Evolutionary conservation across 2,113 vertebrate species (phyloP).

Genomic region (Scartelaos histophorus): DNA sequence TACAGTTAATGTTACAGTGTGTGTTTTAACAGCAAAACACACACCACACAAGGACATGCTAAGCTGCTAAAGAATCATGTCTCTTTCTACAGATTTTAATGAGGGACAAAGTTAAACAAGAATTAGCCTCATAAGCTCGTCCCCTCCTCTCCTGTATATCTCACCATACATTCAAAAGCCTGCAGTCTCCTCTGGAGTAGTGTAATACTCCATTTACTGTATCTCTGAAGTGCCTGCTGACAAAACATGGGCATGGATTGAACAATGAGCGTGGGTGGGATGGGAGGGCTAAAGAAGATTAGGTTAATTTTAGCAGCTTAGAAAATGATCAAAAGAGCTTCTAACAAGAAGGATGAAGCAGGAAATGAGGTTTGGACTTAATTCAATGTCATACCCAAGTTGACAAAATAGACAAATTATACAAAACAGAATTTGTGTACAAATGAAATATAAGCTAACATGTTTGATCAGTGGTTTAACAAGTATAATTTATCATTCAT

Average conservation of each 20-base stretch:
- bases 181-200: slow-evolving; percentile 11
- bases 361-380: slow-evolving; percentile 43
- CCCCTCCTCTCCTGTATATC: slow-evolving; percentile 42
- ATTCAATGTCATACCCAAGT: slow-evolving; percentile 27
- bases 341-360: slow-evolving; percentile 29
- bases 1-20: no score
- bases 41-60: slow-evolving; percentile 49
- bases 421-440: slow-evolving; percentile 39
- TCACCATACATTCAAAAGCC: slow-evolving; percentile 44
- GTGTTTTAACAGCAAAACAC: slow-evolving; percentile 50
- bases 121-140: slow-evolving; percentile 51
- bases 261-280: slow-evolving; percentile 33
- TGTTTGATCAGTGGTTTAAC: slow-evolving; percentile 8
- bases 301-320: slow-evolving; percentile 48
- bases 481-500: not conserved
- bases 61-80: slow-evolving; percentile 50
- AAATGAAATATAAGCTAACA: slow-evolving; percentile 37
- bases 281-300: slow-evolving; percentile 36
- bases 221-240: not conserved
- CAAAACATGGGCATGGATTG: not conserved
- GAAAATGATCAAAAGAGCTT: slow-evolving; percentile 15
- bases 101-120: slow-evolving; percentile 42
- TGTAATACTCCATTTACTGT: slow-evolving; percentile 29
- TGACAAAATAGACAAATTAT: slow-evolving; percentile 38
- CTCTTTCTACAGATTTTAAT: slow-evolving; percentile 52